Evolutionary conservation across 2,113 vertebrate genomes (phyloP).

Genomic region (Columbina picui): DNA sequence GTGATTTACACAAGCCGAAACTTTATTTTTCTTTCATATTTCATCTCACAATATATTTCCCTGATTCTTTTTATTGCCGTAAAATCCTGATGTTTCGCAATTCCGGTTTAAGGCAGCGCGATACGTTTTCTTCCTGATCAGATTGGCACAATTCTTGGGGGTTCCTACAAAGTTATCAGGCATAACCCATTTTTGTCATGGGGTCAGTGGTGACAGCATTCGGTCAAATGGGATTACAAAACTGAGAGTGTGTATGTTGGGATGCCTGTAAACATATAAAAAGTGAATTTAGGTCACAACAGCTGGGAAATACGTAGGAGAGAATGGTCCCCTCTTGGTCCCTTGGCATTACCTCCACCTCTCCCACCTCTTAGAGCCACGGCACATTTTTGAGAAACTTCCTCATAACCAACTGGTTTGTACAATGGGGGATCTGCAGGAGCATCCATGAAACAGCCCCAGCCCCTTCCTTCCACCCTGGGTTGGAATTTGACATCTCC

Average conservation of each 20-base stretch:
- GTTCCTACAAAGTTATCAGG: not conserved
- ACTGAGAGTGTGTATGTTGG: not conserved
- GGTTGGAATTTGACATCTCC: fast-evolving
- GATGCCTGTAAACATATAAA: not conserved
- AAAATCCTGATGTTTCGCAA: not conserved
- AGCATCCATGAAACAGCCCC: not conserved
- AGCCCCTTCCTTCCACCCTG: not conserved
- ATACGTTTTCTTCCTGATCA: not conserved
- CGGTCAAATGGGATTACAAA: not conserved
- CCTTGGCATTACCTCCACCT: not conserved
- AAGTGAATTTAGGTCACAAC: not conserved
- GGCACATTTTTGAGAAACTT: not conserved
- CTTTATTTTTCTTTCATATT: not conserved
- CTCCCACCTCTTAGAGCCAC: not conserved
- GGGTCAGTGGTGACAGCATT: not conserved
- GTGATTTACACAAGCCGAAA: not conserved
- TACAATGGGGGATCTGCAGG: not conserved
- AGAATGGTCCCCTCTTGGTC: fast-evolving
- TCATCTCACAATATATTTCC: not conserved
- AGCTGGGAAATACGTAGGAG: not conserved
- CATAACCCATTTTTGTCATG: fast-evolving
- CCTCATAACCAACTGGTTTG: not conserved
- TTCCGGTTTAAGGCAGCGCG: not conserved
- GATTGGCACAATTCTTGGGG: not conserved
- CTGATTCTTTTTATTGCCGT: fast-evolving